Percentiles rank a stretch among this genome's conserved stretches.
Conservation (phyloP, 37 sponge, comb jelly and placozoan species). For the Agelas oroides region DNA sequence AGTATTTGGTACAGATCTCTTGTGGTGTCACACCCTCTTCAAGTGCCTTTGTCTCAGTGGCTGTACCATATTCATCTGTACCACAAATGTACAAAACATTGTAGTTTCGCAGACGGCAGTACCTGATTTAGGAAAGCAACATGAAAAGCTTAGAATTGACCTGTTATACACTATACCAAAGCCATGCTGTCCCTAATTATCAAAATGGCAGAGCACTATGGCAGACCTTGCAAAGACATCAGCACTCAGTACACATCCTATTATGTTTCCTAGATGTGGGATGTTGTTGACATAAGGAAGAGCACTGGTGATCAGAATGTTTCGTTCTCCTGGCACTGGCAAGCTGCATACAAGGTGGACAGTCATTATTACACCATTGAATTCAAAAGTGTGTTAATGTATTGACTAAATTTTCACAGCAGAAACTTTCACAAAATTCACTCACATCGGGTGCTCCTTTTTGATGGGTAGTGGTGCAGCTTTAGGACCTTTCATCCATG, state of each 20-base stretch:
- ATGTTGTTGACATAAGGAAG: slow-evolving; percentile 95
- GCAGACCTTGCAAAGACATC: too few relatives aligned
- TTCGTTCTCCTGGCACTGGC: slow-evolving; percentile 72
- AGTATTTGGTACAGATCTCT: slow-evolving; percentile 3
- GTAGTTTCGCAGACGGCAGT: slow-evolving; percentile 90
- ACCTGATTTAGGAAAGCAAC: too few relatives aligned
- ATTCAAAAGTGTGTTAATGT: background rate
- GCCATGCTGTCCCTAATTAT: background rate
- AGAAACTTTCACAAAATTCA: too few relatives aligned
- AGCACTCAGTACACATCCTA: too few relatives aligned
- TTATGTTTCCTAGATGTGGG: slow-evolving; percentile 93
- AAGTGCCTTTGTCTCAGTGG: slow-evolving; percentile 99
- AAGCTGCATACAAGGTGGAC: too few relatives aligned
- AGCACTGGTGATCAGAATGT: slow-evolving; percentile 90
- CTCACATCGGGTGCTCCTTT: slow-evolving; percentile 79
- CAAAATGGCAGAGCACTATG: background rate
- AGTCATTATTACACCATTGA: background rate
- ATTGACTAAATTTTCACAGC: background rate
- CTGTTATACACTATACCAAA: too few relatives aligned
- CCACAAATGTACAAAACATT: slow-evolving; percentile 96
- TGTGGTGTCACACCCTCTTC: slow-evolving; percentile 94
- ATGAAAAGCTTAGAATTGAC: too few relatives aligned
- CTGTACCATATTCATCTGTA: slow-evolving; percentile 99
- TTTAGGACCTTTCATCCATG: too few relatives aligned
- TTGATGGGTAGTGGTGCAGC: slow-evolving; percentile 37